Percentiles rank a stretch among this genome's conserved stretches.
Evolutionary conservation across 2,888 invertebrate genomes (phyloP).

Genomic region (Phoronis australis): DNA sequence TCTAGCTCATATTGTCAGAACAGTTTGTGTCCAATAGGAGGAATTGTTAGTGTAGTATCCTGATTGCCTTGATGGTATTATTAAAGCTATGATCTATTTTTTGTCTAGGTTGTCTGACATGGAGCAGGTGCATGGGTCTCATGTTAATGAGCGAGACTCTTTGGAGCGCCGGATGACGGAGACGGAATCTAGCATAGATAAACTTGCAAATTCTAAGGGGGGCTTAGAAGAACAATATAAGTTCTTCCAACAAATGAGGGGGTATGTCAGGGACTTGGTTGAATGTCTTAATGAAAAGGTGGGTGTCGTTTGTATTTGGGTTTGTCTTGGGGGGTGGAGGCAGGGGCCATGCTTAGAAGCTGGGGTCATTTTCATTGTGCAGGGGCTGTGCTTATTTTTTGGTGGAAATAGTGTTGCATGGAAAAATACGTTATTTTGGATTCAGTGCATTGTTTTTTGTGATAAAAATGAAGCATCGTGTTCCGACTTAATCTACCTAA

Average conservation of each 20-base stretch:
- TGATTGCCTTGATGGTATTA: too few relatives aligned
- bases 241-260: conserved; percentile 91
- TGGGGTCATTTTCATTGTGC: conserved; percentile 2
- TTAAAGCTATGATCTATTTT: too few relatives aligned
- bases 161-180: conserved; percentile 54
- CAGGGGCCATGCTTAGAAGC: conserved; percentile 26
- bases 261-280: conserved; percentile 91
- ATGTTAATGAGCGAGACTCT: conserved; percentile 57
- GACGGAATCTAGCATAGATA: conserved; percentile 56
- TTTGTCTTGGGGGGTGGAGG: too few relatives aligned
- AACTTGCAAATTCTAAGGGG: conserved; percentile 60
- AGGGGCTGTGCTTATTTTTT: background rate
- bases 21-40: too few relatives aligned
- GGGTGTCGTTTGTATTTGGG: conserved; percentile 31
- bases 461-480: too few relatives aligned
- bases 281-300: conserved; percentile 98
- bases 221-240: conserved; percentile 75
- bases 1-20: too few relatives aligned
- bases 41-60: too few relatives aligned
- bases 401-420: background rate
- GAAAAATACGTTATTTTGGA: too few relatives aligned
- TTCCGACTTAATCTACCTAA: too few relatives aligned
- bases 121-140: conserved; percentile 60
- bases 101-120: conserved; percentile 53
- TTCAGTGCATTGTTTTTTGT: too few relatives aligned